Base-by-base conservation (phyloP, 1,140 invertebrate species). In the Drosophila simulans region DNA sequence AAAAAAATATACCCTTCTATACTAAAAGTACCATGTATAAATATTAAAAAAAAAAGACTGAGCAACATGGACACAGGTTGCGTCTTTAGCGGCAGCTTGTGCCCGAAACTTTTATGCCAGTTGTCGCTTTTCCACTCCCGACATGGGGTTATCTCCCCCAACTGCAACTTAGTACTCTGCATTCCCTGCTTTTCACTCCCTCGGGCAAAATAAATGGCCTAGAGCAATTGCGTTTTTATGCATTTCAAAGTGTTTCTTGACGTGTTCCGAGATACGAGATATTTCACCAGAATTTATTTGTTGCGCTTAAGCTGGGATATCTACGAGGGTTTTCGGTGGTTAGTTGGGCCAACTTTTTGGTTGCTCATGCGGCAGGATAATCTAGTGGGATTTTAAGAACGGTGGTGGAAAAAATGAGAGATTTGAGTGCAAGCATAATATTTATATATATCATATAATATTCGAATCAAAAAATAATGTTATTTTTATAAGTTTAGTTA, bases 141-240 rank as follows among this genome's bases (percentile, higher is more conserved):
- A 12, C 20, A 3, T 40, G 57, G 5, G n/a, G 46, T 51, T 48
- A 66, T 66, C 46, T 56, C 11, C 40, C 45, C 31, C 49, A 35
- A 34, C 27, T 35, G 4, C 12, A 17, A 15, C 12, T 31, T 13
- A 13, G 40, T 13, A 22, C 13, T 15, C 27, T 42, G 34, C 3
- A 22, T 22, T 3, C 15, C 15, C 25, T 51, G 48, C 15, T 39
- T 3, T 20, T 22, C 5, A 22, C 37, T 17, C 22, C 40, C 46
- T 17, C 34, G 17, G 39, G 40, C 42, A 17, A n/a, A 52, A 53
- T 65, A 76, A 76, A 62, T 76, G 72, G 71, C 48, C 73, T 40
- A 48, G 51, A 64, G 51, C 75, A 86, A 89, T 89, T 89, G 83
- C 83, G 83, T 76, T 89, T 88, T 88, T 79, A 89, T 79, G 79